phyloP scores from a whole-genome alignment of 2,113 vertebrate species.

The Thryonomys swinderianus region DNA sequence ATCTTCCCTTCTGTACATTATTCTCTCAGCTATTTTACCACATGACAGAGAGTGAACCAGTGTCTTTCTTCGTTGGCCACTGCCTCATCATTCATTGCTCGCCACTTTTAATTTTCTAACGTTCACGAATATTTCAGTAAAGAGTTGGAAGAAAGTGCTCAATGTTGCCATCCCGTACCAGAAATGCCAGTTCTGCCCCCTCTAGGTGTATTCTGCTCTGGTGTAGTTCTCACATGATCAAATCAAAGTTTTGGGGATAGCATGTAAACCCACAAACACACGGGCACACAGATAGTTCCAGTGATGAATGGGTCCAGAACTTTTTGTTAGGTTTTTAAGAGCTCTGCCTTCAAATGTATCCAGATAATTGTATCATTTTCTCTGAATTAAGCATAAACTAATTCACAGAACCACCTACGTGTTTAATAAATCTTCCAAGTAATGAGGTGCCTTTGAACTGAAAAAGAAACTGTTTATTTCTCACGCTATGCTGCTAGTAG shows the following conservation, averaged over 20 bases:
- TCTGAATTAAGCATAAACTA: slow-evolving; percentile 37
- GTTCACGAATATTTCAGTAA: background rate
- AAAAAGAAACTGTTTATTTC: slow-evolving; percentile 28
- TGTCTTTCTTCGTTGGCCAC: background rate
- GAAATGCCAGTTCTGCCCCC: background rate
- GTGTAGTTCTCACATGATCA: background rate
- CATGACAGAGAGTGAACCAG: background rate
- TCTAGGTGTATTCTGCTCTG: background rate
- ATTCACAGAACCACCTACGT: slow-evolving; percentile 25
- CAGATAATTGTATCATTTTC: slow-evolving; percentile 38
- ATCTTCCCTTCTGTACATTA: background rate
- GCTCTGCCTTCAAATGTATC: background rate
- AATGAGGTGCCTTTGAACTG: background rate
- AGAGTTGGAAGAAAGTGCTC: background rate
- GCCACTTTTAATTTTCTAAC: background rate
- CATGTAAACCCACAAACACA: background rate
- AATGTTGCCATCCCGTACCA: background rate
- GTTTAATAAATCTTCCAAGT: slow-evolving; percentile 57
- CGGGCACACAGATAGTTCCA: background rate
- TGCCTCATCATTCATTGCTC: background rate
- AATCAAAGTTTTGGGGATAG: background rate
- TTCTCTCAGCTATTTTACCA: background rate
- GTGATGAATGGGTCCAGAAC: slow-evolving; percentile 45
- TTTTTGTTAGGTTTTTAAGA: background rate
- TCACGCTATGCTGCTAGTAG: slow-evolving; percentile 46